Base-by-base conservation (phyloP, 2,888 invertebrate species). In the Chrysotoxum bicinctum region DNA sequence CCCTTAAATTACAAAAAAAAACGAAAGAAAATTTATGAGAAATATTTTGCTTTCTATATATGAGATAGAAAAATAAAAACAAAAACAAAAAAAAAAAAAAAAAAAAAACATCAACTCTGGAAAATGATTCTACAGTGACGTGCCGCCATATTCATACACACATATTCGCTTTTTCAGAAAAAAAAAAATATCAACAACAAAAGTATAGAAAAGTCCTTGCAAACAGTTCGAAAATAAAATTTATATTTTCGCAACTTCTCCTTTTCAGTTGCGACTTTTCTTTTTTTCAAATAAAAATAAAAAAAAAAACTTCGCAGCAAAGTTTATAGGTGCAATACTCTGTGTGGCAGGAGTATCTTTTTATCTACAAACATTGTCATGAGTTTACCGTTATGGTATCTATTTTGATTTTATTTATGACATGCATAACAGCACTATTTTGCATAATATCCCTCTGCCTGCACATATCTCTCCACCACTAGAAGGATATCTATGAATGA, bases 361-460 rank as follows among this genome's bases (percentile, higher is more conserved):
- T 66, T 66, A 26, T 50, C 50, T 43, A 48, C n/a, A 43, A 26
- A 62, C 19, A 23, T 30, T 35, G 78, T 62, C 60, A 45, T 74
- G 74, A 68, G 60, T 62, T 74, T 74, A 62, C 45, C 50, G 58
- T 48, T 62, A 62, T 43, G 26, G 62, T 66, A 74, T 74, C 52
- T 66, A 54, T 76, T 70, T 66, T 72, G 76, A 76, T 81, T 81
- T 81, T 77, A 81, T 81, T 81, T 81, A 81, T 81, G 70, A 43
- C 45, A 76, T 62, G 16, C 35, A 43, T 16, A 30, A 62, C 26
- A 30, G 45, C 26, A 72, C 45, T 37, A 72, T 66, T 81, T 81
- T 77, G 77, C 77, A 81, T 81, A 76, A 76, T 76, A 32, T 64
- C 16, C n/a, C 50, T 26, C 50, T 26, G 26, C 4, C 26, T 5